Percentiles rank a stretch among this genome's conserved stretches.
phyloP scores from a whole-genome alignment of 2,888 invertebrate species.

The Phortica okadai region DNA sequence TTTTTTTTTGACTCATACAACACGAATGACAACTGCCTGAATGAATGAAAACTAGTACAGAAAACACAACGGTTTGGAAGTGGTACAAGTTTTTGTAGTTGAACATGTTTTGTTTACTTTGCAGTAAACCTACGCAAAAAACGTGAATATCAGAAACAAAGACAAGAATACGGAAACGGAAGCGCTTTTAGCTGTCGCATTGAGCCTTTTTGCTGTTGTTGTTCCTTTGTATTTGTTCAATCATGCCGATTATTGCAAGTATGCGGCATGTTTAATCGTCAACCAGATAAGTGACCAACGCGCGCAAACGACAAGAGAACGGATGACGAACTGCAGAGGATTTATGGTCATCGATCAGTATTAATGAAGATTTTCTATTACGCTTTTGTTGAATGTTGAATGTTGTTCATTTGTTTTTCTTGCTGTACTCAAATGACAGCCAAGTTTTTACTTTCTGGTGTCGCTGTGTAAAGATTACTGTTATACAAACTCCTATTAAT shows the following conservation, averaged over 20 bases:
- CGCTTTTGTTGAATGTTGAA: conserved; percentile 39
- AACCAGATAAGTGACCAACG: conserved; percentile 38
- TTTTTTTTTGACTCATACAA: conserved; percentile 28
- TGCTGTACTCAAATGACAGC: neutral
- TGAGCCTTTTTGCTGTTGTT: conserved; percentile 43
- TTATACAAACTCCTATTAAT: too few species aligned
- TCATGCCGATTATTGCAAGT: conserved; percentile 69
- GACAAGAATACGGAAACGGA: conserved; percentile 73
- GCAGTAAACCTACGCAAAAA: conserved; percentile 30
- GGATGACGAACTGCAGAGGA: conserved; percentile 64
- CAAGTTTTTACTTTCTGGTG: conserved; percentile 2
- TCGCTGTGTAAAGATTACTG: too few species aligned
- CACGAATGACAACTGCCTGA: conserved; percentile 15
- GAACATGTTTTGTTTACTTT: neutral
- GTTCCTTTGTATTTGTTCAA: conserved; percentile 61
- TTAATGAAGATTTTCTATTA: conserved; percentile 75
- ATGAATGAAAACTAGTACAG: conserved; percentile 20
- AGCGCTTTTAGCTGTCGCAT: conserved; percentile 71
- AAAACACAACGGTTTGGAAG: conserved; percentile 16
- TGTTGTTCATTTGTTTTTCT: neutral
- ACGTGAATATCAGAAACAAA: conserved; percentile 60
- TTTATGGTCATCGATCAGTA: conserved; percentile 77
- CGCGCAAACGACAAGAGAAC: neutral
- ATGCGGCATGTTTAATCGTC: conserved; percentile 49
- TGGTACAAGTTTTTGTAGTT: neutral